Conservation (phyloP, 2,888 invertebrate species). For the Ophion costatus region DNA sequence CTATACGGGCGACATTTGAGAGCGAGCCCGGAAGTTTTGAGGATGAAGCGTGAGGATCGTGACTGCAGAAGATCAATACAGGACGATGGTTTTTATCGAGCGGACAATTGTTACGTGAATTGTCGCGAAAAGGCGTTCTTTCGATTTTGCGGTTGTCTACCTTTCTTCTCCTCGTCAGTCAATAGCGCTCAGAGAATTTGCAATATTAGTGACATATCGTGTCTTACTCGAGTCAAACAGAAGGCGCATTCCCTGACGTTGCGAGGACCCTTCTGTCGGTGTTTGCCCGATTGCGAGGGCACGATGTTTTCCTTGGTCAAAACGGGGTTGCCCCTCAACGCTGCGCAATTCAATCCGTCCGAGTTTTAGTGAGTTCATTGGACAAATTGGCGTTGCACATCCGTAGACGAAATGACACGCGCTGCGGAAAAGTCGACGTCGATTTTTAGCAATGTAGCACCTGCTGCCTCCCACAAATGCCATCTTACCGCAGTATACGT, state of each 20-base stretch:
- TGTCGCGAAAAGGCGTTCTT: constrained; percentile 74
- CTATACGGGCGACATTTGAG: constrained; percentile 68
- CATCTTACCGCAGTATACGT: too few relatives aligned
- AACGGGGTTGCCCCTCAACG: constrained; percentile 69
- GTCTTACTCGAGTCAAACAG: constrained; percentile 71
- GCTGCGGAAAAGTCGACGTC: background rate
- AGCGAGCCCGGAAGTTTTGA: constrained; percentile 71
- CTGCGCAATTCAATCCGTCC: constrained; percentile 67
- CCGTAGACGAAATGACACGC: too few relatives aligned
- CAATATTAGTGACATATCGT: constrained; percentile 77
- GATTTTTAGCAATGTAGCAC: background rate
- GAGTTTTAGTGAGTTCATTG: constrained; percentile 70
- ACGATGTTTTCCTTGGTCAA: constrained; percentile 66
- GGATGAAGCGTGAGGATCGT: constrained; percentile 67
- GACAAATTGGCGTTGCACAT: too few relatives aligned
- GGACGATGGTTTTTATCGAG: constrained; percentile 67
- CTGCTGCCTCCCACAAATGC: too few relatives aligned
- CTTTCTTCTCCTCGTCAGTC: constrained; percentile 76
- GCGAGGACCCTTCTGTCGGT: constrained; percentile 67
- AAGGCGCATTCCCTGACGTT: constrained; percentile 68
- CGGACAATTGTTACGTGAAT: constrained; percentile 79
- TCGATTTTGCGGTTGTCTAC: constrained; percentile 78
- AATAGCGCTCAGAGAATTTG: constrained; percentile 71
- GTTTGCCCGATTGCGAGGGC: constrained; percentile 72
- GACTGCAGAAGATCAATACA: constrained; percentile 73